Conservation (phyloP, 2,797 vertebrate genomes). For the Typhlichthys eigenmanni region DNA sequence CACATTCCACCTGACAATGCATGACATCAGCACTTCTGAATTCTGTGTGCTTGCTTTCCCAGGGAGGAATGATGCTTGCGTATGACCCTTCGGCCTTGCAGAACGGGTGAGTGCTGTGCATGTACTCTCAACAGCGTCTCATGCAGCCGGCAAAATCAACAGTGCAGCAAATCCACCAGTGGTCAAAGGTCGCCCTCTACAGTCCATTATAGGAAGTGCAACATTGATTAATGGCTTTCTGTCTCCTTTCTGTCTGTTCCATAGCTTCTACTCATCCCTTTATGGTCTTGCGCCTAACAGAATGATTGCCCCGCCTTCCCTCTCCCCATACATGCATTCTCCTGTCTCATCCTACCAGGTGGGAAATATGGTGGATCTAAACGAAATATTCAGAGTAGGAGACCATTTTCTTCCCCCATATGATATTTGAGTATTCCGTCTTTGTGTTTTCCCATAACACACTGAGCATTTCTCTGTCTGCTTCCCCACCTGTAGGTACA, state of each 20-base stretch:
- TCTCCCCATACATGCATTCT: constrained; percentile 91
- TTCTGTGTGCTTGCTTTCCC: constrained; percentile 65
- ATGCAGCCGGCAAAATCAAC: constrained; percentile 46
- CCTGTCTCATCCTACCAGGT: constrained; percentile 95
- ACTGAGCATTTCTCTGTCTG: not conserved
- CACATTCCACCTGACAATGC: constrained; percentile 37
- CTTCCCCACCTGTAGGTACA: constrained; percentile 77
- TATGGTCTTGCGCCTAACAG: constrained; percentile 89
- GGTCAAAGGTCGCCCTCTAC: constrained; percentile 50
- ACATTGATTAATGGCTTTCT: not conserved
- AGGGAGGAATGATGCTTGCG: constrained; percentile 92
- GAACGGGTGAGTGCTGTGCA: constrained; percentile 84
- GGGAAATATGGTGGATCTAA: constrained; percentile 15
- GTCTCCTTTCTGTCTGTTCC: constrained; percentile 29
- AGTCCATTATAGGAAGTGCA: constrained; percentile 24
- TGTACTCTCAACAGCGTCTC: constrained; percentile 62
- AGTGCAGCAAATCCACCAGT: not conserved
- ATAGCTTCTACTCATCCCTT: constrained; percentile 88
- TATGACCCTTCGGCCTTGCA: constrained; percentile 93
- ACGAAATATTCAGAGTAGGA: constrained; percentile 1
- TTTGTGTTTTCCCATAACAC: too few relatives aligned
- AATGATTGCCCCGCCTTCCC: constrained; percentile 89
- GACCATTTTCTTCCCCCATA: too few relatives aligned
- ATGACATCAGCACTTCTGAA: constrained; percentile 67
- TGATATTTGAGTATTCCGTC: too few relatives aligned